phyloP scores from a whole-genome alignment of 2,888 invertebrate genomes.

The Caradrina clavipalpis region DNA sequence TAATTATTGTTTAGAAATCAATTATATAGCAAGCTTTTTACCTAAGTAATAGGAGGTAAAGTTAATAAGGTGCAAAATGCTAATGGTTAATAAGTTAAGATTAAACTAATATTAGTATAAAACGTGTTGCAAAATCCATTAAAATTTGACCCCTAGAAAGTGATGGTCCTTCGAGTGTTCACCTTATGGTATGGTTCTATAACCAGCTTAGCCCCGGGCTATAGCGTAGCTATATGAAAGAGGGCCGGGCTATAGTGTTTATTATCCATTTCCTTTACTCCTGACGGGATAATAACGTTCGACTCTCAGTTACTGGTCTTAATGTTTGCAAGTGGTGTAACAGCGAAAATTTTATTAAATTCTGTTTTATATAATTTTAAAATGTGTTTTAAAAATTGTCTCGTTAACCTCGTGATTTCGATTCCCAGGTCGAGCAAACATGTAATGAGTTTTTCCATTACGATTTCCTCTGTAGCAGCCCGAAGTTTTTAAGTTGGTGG shows the following conservation, averaged over 20 bases:
- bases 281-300: constrained; percentile 55
- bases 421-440: too few relatives aligned
- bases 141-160: constrained; percentile 55
- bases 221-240: constrained; percentile 28
- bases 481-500: too few relatives aligned
- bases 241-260: constrained; percentile 56
- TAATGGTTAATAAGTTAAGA: constrained; percentile 5
- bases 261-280: constrained; percentile 62
- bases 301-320: constrained; percentile 32
- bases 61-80: too few relatives aligned
- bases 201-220: constrained; percentile 55
- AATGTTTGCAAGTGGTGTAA: constrained; percentile 17
- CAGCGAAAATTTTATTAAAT: constrained; percentile 5
- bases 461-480: too few relatives aligned
- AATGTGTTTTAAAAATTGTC: too few relatives aligned
- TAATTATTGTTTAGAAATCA: constrained; percentile 1
- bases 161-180: constrained; percentile 28
- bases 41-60: too few relatives aligned
- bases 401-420: too few relatives aligned
- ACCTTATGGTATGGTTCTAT: constrained; percentile 43
- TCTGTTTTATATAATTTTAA: not conserved
- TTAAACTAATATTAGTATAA: constrained; percentile 5
- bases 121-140: constrained; percentile 49
- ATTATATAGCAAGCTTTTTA: not conserved
- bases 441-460: too few relatives aligned